A percentile compares a stretch with the other conserved stretches of the same genome.
Evolutionary conservation across 2,888 invertebrate genomes (phyloP).

Genomic region (Eupithecia dodoneata): DNA sequence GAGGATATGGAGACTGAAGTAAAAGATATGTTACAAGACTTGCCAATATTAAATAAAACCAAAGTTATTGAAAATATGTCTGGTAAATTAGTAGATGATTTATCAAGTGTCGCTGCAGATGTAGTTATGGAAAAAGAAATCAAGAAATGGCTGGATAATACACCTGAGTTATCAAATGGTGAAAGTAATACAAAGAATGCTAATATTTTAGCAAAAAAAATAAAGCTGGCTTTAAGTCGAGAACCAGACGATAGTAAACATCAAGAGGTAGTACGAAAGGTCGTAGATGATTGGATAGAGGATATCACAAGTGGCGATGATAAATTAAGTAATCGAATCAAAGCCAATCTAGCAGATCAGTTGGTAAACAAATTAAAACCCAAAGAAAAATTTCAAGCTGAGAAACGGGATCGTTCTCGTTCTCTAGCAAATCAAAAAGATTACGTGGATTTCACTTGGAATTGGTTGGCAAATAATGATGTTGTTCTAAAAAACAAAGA

Average conservation of each 20-base stretch:
- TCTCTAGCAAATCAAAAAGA: not conserved
- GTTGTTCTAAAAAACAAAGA: not conserved
- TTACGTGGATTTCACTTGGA: not conserved
- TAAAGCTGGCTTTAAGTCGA: constrained; percentile 40
- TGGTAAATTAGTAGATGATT: constrained; percentile 36
- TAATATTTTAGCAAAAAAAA: constrained; percentile 41
- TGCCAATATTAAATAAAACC: constrained; percentile 32
- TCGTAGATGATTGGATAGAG: constrained; percentile 48
- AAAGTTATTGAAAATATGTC: constrained; percentile 38
- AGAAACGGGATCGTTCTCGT: not conserved
- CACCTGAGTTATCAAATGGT: constrained; percentile 21
- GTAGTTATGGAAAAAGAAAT: constrained; percentile 30
- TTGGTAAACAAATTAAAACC: constrained; percentile 15
- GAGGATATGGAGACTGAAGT: constrained; percentile 46
- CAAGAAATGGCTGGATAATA: constrained; percentile 37
- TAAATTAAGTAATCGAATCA: constrained; percentile 32
- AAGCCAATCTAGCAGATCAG: constrained; percentile 31
- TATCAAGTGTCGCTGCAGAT: constrained; percentile 24
- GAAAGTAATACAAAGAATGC: constrained; percentile 25
- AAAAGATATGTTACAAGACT: constrained; percentile 42
- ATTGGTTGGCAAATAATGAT: not conserved
- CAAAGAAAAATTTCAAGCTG: constrained; percentile 7
- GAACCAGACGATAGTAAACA: constrained; percentile 34
- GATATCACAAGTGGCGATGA: constrained; percentile 26
- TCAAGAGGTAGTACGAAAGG: constrained; percentile 39